Evolutionary conservation across 2,797 vertebrate species (phyloP).

Genomic region (Anisognathus igniventris): DNA sequence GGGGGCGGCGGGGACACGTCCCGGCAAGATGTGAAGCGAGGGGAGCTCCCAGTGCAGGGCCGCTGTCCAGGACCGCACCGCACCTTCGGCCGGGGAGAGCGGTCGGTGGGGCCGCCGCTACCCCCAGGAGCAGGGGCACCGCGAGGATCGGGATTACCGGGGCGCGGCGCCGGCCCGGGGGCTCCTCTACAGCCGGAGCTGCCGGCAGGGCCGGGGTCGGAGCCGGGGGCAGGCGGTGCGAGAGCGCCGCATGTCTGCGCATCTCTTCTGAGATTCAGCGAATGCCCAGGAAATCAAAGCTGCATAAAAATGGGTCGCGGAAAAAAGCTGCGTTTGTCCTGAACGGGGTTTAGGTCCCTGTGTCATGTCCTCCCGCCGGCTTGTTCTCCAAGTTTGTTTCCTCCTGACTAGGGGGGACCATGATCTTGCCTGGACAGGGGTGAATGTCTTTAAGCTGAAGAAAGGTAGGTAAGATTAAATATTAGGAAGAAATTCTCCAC

Average conservation of each 20-base stretch:
- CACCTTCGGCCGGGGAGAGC: neutral
- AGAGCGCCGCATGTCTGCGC: neutral
- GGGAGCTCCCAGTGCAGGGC: neutral
- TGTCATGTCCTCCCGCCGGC: accelerated
- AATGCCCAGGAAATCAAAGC: neutral
- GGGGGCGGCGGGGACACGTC: neutral
- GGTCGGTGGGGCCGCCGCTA: neutral
- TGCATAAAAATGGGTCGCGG: neutral
- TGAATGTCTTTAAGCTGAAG: neutral
- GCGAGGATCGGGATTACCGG: neutral
- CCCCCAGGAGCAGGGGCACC: neutral
- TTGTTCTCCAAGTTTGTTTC: neutral
- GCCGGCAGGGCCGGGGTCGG: neutral
- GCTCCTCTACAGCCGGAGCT: neutral
- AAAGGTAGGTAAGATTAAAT: neutral
- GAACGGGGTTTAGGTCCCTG: neutral
- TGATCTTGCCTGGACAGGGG: neutral
- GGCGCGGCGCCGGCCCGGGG: neutral
- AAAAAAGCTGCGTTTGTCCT: neutral
- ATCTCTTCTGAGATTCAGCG: neutral
- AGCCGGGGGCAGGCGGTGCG: neutral
- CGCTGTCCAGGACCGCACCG: neutral
- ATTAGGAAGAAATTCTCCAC: neutral
- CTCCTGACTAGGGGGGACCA: neutral
- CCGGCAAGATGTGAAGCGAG: neutral